Evolutionary conservation across 2,888 invertebrate species (phyloP), one percentile per base, ranked within the genome.

Genomic region (Scotopteryx bipunctaria): DNA sequence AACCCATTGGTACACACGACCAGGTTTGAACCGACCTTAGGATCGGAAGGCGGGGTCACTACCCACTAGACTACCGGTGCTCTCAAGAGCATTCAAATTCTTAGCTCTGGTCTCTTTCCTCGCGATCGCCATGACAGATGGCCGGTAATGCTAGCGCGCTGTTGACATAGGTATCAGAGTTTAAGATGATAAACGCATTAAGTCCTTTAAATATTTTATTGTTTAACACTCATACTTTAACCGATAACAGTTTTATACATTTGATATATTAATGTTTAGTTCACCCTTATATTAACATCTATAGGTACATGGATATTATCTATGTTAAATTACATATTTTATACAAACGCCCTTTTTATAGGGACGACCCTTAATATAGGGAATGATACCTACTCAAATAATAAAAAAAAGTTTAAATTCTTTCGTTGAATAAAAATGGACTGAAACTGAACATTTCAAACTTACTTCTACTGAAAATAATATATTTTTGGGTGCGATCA

Each of bases 401-500:
- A 21, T 5, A n/a, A 25, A 3, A 25, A 8, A 25, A 25, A 9
- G 23, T 27, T 27, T 11, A 2, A 27, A 11, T 11, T 5, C 5
- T n/a, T 6, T 14, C 2, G 14, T 42, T 42, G 41, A 17, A n/a
- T 21, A 6, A 19, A 29, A 0, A 4, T 23, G 6, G 6, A n/a
- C 2, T 23, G 23, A 8, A 8, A 4, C 27, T 27, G 3, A 32
- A 31, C 6, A 11, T 36, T 15, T 9, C 17, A n/a, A n/a, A n/a
- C n/a, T n/a, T n/a, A n/a, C n/a, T n/a, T n/a, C n/a, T n/a, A 17
- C 21, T 21, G 14, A 19, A 31, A 45, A 14, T 38, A 31, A 42
- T 35, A 59, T 51, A 58, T 69, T 77, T 85, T 75, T 80, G 87
- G 86, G 77, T 81, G 86, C 85, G 86, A 88, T 87, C 85, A 87